Base-by-base conservation (phyloP, 2,113 vertebrate species). In the Gnathonemus longibarbis region DNA sequence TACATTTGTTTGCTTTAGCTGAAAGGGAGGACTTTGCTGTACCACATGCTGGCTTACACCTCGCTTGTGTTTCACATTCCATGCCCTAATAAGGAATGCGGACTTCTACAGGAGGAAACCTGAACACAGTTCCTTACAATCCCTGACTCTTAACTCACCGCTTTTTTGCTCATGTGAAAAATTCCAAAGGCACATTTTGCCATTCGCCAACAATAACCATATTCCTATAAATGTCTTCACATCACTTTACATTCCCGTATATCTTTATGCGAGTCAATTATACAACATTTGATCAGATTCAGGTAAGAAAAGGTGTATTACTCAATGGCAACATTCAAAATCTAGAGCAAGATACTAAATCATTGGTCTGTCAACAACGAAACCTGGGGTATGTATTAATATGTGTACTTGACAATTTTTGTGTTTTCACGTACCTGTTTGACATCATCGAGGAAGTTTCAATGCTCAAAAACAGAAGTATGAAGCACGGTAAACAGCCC, bases 51-150 rank as follows among this genome's bases (percentile, higher is more conserved):
- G 7, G 46, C 86, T 90, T 66, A 58, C 66, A 87, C 92, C 91
- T 91, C 89, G 86, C 92, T 92, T 91, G 90, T 93, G 90, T 91
- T 93, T 94, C 52, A 92, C 93, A 95, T 95, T 95, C 95, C 93
- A 94, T 92, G 87, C 91, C 94, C 94, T 94, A 95, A 93, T 95
- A 94, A 89, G 94, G 94, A 88, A 93, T 91, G 93, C 92, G 88
- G 83, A 87, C 91, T 91, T 93, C 88, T 92, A 91, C 91, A 91
- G 91, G 88, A 48, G 74, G 87, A 90, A 83, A 53, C 48, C 84
- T 90, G 49, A 42, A 49, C 84, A 45, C 89, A 46, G 91, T 89
- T 93, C 84, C 89, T 31, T 89, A 80, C 74, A 35, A 42, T 80
- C 35, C 31, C 31, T 80, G 74, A 80, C 35, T 80, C 48, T 86